phyloP scores from a whole-genome alignment of 2,113 vertebrate genomes.

The Talpa occidentalis region DNA sequence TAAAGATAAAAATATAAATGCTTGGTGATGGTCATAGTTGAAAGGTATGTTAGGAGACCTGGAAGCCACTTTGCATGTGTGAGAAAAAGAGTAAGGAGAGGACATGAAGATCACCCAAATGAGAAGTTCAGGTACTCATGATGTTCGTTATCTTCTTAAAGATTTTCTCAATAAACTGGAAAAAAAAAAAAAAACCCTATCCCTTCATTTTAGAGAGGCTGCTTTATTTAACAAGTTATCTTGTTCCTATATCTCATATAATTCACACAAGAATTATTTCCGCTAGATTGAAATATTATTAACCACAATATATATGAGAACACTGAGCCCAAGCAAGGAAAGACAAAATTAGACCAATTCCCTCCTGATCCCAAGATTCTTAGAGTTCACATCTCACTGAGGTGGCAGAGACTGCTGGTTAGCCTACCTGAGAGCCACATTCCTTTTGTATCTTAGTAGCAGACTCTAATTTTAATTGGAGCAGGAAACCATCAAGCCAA shows the following conservation, averaged over 20 bases:
- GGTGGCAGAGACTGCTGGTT: not conserved
- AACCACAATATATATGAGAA: not conserved
- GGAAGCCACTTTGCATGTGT: not conserved
- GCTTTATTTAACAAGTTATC: conserved; percentile 25
- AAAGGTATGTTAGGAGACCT: not conserved
- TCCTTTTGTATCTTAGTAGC: not conserved
- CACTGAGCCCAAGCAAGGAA: not conserved
- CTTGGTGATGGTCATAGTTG: not conserved
- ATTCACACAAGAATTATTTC: conserved; percentile 48
- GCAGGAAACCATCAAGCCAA: not conserved
- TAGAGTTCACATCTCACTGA: not conserved
- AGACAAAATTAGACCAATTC: not conserved
- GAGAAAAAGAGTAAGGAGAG: not conserved
- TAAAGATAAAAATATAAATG: not conserved
- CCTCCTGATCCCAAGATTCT: not conserved
- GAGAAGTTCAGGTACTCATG: not conserved
- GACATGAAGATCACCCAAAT: not conserved
- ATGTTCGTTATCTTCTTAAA: not conserved
- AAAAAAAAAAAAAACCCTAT: not conserved
- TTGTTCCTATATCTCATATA: not conserved
- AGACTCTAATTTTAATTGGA: not conserved
- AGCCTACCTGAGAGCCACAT: not conserved
- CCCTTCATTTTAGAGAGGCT: not conserved
- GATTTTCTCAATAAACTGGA: not conserved
- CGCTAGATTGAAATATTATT: conserved; percentile 5